Percentiles rank a stretch among this genome's conserved stretches.
Evolutionary conservation across 2,888 invertebrate genomes (phyloP).

Genomic region (Prostheceraeus crozeri): DNA sequence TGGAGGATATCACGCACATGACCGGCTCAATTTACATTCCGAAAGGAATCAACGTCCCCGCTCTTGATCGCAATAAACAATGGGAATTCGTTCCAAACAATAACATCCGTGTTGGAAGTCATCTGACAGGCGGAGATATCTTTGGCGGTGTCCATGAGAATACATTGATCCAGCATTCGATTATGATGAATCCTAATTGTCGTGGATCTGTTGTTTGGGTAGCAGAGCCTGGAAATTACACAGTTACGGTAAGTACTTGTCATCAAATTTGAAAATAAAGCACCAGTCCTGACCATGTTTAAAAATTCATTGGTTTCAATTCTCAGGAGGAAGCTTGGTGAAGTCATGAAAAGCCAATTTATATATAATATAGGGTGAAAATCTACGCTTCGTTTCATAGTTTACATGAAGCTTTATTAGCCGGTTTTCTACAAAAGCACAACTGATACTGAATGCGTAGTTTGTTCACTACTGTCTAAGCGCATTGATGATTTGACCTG

Average conservation of each 20-base stretch:
- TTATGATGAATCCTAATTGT: constrained; percentile 84
- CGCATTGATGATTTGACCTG: too few relatives aligned
- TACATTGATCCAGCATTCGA: constrained; percentile 89
- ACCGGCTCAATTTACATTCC: constrained; percentile 97
- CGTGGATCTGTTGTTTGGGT: constrained; percentile 93
- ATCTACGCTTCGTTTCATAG: too few relatives aligned
- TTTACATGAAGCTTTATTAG: too few relatives aligned
- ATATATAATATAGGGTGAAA: too few relatives aligned
- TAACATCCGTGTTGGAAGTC: constrained; percentile 71
- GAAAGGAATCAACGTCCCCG: constrained; percentile 92
- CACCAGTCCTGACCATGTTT: too few relatives aligned
- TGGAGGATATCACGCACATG: constrained; percentile 84
- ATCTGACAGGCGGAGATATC: constrained; percentile 95
- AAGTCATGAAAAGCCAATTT: too few relatives aligned
- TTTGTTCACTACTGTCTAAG: too few relatives aligned
- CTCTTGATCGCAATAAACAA: constrained; percentile 68
- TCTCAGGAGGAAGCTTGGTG: background rate
- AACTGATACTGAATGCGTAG: too few relatives aligned
- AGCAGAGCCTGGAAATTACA: constrained; percentile 83
- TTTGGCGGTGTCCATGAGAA: constrained; percentile 94
- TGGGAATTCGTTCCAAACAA: constrained; percentile 83
- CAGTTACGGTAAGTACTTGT: constrained; percentile 75
- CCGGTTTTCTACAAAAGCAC: too few relatives aligned
- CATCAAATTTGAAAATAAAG: too few relatives aligned
- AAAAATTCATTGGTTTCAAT: too few relatives aligned